Evolutionary conservation across 2,888 invertebrate species (phyloP).

Genomic region (Xylophagus ater): DNA sequence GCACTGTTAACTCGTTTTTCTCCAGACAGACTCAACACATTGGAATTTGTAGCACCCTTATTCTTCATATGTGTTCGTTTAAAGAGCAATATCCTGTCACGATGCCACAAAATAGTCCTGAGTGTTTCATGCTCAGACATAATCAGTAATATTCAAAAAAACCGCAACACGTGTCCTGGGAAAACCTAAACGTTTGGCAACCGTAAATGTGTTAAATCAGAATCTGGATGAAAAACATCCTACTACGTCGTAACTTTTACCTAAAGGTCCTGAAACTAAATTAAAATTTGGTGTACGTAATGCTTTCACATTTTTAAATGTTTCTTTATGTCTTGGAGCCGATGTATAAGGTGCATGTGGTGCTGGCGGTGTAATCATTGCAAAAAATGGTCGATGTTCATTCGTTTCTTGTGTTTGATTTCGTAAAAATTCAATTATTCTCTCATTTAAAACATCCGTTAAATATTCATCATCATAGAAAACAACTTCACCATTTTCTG

Average conservation of each 20-base stretch:
- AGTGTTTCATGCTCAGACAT: no score
- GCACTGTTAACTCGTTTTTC: no score
- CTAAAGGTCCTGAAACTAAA: slow-evolving; percentile 32
- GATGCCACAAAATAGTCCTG: no score
- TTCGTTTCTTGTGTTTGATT: slow-evolving; percentile 19
- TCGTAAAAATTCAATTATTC: slow-evolving; percentile 23
- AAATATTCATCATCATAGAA: slow-evolving; percentile 61
- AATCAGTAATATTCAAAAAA: no score
- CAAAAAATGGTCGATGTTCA: slow-evolving; percentile 58
- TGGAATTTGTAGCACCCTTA: no score
- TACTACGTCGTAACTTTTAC: slow-evolving; percentile 20
- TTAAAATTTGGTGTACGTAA: slow-evolving; percentile 60
- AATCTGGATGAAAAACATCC: no score
- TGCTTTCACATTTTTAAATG: slow-evolving; percentile 49
- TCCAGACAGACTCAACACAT: no score
- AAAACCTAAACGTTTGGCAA: no score
- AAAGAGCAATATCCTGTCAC: no score
- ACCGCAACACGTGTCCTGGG: no score
- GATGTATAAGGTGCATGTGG: slow-evolving; percentile 81
- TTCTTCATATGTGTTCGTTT: no score
- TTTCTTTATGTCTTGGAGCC: slow-evolving; percentile 55
- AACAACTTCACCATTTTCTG: slow-evolving; percentile 62
- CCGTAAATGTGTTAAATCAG: no score
- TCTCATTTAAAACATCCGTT: slow-evolving; percentile 62
- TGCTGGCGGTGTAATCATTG: slow-evolving; percentile 79